Conservation (phyloP, 2,113 vertebrate species). For the Telmatochromis sp. region DNA sequence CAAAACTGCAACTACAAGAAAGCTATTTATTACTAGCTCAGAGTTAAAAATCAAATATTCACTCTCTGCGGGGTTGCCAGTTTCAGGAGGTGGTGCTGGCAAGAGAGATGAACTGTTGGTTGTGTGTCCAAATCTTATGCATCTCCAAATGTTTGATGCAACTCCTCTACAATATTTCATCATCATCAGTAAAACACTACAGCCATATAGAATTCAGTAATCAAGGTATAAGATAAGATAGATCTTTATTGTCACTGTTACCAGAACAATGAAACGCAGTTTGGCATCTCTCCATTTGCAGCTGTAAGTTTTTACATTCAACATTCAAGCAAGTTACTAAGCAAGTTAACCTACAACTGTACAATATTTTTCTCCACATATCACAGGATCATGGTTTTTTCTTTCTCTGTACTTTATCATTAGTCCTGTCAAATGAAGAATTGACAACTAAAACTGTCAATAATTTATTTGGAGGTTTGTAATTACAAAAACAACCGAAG, state of each 20-base stretch:
- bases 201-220: background rate
- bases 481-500: background rate
- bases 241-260: background rate
- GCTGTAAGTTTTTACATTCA: background rate
- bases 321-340: background rate
- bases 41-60: background rate
- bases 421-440: background rate
- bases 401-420: background rate
- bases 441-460: background rate
- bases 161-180: background rate
- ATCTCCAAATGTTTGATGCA: background rate
- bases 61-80: background rate
- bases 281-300: background rate
- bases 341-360: background rate
- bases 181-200: background rate
- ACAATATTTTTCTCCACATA: background rate
- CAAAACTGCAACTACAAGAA: background rate
- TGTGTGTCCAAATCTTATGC: background rate
- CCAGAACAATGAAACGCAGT: background rate
- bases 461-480: background rate
- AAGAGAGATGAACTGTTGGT: background rate
- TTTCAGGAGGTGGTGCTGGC: background rate
- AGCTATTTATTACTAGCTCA: background rate
- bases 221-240: background rate
- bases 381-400: background rate